Percentiles rank a stretch among this genome's conserved stretches.
These are phyloP conservation scores for Nephrotoma flavescens DNA, from an alignment of 2,888 invertebrate species.

Conservation along the genomic window DNA sequence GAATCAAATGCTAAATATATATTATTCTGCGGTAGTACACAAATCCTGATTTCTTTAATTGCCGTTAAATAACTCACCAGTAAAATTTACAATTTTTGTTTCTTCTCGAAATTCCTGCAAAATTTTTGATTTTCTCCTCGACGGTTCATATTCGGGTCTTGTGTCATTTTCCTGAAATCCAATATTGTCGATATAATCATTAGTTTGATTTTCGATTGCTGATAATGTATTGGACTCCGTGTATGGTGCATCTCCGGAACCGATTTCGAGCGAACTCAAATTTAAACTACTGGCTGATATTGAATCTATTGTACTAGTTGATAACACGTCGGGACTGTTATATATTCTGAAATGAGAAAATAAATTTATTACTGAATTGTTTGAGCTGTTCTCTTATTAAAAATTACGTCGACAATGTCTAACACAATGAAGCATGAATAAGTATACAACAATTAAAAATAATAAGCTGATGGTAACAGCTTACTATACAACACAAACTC, in stretches of 20 bases:
- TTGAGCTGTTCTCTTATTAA: not conserved
- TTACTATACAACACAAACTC: too few species aligned
- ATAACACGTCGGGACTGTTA: not conserved
- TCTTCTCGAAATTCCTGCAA: conserved; percentile 27
- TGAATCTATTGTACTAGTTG: not conserved
- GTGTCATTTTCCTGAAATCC: conserved; percentile 16
- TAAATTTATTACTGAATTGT: not conserved
- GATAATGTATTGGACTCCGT: not conserved
- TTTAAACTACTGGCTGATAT: not conserved
- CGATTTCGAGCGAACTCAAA: not conserved
- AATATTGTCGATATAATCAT: not conserved
- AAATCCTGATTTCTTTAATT: too few species aligned
- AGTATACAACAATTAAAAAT: too few species aligned
- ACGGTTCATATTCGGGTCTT: conserved; percentile 10
- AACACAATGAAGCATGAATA: too few species aligned
- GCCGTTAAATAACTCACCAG: conserved; percentile 16
- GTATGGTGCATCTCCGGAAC: not conserved
- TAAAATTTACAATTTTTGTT: conserved; percentile 23
- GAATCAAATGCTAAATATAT: too few species aligned
- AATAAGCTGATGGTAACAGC: too few species aligned
- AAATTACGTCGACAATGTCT: too few species aligned
- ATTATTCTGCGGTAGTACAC: too few species aligned
- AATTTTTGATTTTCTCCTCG: conserved; percentile 22
- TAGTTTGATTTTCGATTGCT: not conserved
- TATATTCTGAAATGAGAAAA: not conserved